phyloP scores from a whole-genome alignment of 2,113 vertebrate genomes.

The Trachemys scripta region DNA sequence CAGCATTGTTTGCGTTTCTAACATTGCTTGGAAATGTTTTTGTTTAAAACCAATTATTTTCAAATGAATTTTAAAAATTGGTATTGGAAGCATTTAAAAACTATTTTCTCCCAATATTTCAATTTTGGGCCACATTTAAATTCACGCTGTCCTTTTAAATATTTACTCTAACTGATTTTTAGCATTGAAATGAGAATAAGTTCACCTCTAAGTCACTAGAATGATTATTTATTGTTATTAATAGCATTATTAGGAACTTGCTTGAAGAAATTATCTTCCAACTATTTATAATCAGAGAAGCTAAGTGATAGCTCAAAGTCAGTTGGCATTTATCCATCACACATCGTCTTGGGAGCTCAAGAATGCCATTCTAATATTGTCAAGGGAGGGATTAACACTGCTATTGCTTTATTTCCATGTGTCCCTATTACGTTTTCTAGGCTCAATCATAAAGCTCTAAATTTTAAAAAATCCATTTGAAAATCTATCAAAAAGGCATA shows the following conservation, averaged over 20 bases:
- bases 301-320: not conserved
- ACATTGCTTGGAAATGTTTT: not conserved
- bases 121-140: not conserved
- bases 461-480: not conserved
- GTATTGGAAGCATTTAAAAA: not conserved
- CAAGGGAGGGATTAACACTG: not conserved
- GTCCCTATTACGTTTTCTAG: not conserved
- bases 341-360: not conserved
- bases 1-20: not conserved
- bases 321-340: constrained; percentile 1
- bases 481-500: not conserved
- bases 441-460: not conserved
- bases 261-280: not conserved
- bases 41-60: not conserved
- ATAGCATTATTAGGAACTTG: not conserved
- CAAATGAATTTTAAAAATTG: not conserved
- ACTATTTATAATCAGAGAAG: not conserved
- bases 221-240: not conserved
- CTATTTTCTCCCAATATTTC: not conserved
- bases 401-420: not conserved
- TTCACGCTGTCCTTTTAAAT: not conserved
- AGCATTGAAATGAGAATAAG: not conserved
- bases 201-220: not conserved
- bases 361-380: not conserved
- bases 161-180: not conserved